A percentile compares a stretch with the other conserved stretches of the same genome.
These are phyloP conservation scores for Apis dorsata DNA, from an alignment of 1,140 invertebrate genomes.

Conservation along the genomic window DNA sequence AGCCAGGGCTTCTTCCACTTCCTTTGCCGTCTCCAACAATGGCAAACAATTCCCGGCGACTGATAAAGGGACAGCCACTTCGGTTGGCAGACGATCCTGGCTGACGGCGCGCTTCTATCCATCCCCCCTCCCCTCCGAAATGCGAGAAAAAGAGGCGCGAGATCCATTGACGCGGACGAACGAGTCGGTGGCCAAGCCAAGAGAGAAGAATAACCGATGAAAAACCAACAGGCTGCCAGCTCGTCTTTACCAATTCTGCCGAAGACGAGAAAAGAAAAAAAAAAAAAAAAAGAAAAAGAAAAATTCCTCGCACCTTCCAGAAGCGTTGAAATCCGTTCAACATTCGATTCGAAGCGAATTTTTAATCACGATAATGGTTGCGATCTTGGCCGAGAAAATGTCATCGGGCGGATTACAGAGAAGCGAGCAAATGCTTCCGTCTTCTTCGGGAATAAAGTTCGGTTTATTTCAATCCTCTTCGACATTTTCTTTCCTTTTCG, in stretches of 20 bases:
- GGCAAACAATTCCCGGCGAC: constrained; percentile 48
- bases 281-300: too few relatives aligned
- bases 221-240: constrained; percentile 38
- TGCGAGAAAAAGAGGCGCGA: constrained; percentile 43
- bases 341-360: too few relatives aligned
- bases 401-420: too few relatives aligned
- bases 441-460: too few relatives aligned
- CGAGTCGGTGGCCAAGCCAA: constrained; percentile 45
- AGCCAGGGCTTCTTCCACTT: neutral
- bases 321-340: too few relatives aligned
- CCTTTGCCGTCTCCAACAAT: constrained; percentile 33
- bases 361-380: too few relatives aligned
- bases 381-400: too few relatives aligned
- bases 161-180: constrained; percentile 62
- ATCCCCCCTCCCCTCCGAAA: neutral
- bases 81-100: constrained; percentile 41
- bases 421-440: too few relatives aligned
- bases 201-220: constrained; percentile 14
- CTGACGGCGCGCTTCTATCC: neutral
- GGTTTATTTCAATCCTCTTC: too few relatives aligned
- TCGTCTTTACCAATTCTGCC: neutral
- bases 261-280: too few relatives aligned
- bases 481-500: too few relatives aligned
- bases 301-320: neutral
- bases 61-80: constrained; percentile 51